Conservation (phyloP, 2,797 vertebrate genomes). For the Premnoplex brunnescens region DNA sequence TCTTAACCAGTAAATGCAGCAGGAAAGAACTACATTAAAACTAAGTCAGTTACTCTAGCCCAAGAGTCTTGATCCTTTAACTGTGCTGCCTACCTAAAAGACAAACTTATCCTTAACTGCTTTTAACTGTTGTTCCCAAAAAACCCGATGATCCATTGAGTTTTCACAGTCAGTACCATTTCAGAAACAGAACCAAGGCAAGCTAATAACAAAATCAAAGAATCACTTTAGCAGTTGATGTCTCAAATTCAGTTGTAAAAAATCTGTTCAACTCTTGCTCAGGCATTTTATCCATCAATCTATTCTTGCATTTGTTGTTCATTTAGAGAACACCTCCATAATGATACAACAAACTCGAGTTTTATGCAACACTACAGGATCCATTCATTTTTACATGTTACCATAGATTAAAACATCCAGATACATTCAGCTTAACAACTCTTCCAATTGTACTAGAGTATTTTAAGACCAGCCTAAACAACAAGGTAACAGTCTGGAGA, state of each 20-base stretch:
- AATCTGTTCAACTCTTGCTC: background rate
- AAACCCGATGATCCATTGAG: background rate
- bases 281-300: background rate
- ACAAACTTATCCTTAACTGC: background rate
- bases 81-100: fast-evolving
- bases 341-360: fast-evolving
- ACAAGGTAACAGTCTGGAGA: background rate
- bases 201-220: background rate
- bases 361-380: background rate
- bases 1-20: background rate
- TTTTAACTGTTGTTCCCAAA: background rate
- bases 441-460: background rate
- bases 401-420: background rate
- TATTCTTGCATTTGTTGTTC: background rate
- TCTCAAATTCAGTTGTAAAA: background rate
- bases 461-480: background rate
- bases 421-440: background rate
- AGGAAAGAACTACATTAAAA: background rate
- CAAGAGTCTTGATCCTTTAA: background rate
- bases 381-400: background rate
- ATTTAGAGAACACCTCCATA: background rate
- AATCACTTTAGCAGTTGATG: background rate
- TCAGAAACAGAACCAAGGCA: background rate
- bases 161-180: background rate
- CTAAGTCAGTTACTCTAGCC: background rate